A percentile compares a stretch with the other conserved stretches of the same genome.
Evolutionary conservation across 2,113 vertebrate species (phyloP).

Genomic region (Myiagra hebetior): DNA sequence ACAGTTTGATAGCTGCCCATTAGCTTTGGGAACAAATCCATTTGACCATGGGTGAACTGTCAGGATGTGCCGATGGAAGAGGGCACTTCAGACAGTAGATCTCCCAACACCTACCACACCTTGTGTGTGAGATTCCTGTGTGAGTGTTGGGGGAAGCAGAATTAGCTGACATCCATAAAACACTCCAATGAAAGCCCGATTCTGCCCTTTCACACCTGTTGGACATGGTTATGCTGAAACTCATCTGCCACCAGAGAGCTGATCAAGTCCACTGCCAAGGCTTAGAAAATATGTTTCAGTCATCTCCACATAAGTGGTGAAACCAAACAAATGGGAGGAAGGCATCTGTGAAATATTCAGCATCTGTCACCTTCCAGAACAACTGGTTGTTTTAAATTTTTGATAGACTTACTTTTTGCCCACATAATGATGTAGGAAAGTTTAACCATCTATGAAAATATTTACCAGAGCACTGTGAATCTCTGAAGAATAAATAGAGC

Average conservation of each 20-base stretch:
- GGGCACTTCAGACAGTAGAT: neutral
- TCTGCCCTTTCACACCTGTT: conserved; percentile 23
- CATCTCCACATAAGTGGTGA: neutral
- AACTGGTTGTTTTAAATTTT: conserved; percentile 43
- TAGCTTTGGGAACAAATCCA: no score
- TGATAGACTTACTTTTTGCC: conserved; percentile 37
- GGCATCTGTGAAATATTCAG: conserved; percentile 25
- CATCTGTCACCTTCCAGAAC: conserved; percentile 55
- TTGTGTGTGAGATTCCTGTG: neutral
- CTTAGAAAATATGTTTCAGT: neutral
- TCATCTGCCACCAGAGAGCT: neutral
- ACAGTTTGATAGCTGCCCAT: neutral
- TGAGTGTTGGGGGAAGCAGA: neutral
- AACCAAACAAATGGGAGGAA: neutral
- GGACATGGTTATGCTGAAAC: neutral
- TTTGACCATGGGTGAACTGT: neutral
- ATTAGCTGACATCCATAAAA: conserved; percentile 37
- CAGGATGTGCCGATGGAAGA: neutral
- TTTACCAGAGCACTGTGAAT: conserved; percentile 33
- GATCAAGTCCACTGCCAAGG: conserved; percentile 16
- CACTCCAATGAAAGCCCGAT: neutral
- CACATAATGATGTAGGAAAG: conserved; percentile 17
- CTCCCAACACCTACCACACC: neutral
- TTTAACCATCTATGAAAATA: conserved; percentile 59
- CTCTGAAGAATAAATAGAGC: neutral